A percentile compares a stretch with the other conserved stretches of the same genome.
Evolutionary conservation across 2,113 vertebrate species (phyloP).

Genomic region (Aplodontia rufa): DNA sequence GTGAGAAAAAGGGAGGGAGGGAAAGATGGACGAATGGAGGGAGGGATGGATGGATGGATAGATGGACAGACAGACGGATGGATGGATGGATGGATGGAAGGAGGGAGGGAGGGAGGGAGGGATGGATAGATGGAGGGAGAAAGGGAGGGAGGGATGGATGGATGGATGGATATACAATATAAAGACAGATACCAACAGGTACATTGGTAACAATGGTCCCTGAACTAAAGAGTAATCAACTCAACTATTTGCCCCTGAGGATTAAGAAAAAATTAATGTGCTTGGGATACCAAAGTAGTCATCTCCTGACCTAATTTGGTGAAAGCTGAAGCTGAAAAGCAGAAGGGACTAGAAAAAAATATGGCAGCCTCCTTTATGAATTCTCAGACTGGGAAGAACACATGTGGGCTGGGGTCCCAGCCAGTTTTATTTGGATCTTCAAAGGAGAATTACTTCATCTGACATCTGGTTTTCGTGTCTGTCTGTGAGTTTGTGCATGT

Average conservation of each 20-base stretch:
- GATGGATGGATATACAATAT: too few species aligned
- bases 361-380: neutral
- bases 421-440: constrained; percentile 20
- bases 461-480: constrained; percentile 34
- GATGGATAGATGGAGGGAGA: neutral
- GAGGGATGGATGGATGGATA: too few species aligned
- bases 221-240: neutral
- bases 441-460: constrained; percentile 42
- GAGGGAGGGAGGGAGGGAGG: neutral
- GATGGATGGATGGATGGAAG: neutral
- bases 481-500: neutral
- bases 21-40: neutral
- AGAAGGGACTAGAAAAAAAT: too few species aligned
- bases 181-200: too few species aligned
- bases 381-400: neutral
- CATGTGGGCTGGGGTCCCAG: neutral
- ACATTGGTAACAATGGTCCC: too few species aligned
- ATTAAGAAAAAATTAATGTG: neutral
- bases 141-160: neutral
- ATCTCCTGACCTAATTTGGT: neutral
- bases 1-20: neutral
- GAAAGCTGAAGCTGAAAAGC: neutral
- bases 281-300: neutral
- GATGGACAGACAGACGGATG: too few species aligned
- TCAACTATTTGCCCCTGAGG: neutral